phyloP scores from a whole-genome alignment of 2,113 vertebrate species.

The Pachyramphus minor region DNA sequence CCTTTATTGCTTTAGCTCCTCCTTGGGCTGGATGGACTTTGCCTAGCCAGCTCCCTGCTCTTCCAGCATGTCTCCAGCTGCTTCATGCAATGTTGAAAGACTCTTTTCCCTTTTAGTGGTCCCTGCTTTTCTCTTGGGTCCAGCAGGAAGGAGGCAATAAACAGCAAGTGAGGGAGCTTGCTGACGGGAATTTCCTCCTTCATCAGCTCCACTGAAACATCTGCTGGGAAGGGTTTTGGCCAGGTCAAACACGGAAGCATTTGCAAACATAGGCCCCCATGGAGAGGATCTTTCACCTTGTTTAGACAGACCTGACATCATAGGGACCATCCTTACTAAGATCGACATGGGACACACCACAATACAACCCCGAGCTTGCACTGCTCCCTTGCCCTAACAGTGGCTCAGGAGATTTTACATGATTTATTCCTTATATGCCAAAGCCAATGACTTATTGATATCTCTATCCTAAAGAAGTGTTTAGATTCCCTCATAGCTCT shows the following conservation, averaged over 20 bases:
- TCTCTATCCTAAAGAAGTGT: background rate
- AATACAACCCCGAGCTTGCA: background rate
- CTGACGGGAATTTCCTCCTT: background rate
- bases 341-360: background rate
- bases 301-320: background rate
- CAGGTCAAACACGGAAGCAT: background rate
- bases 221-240: background rate
- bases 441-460: background rate
- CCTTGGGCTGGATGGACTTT: background rate
- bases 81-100: accelerated
- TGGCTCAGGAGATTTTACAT: background rate
- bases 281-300: background rate
- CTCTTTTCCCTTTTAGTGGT: background rate
- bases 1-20: background rate
- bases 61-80: background rate
- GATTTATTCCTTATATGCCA: background rate
- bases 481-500: background rate
- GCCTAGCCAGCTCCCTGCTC: no score
- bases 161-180: background rate
- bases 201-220: background rate
- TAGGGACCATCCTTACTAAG: background rate
- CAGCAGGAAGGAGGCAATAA: background rate
- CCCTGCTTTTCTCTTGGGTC: background rate
- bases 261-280: background rate
- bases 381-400: background rate